Evolutionary conservation across 1,140 invertebrate species (phyloP), one percentile per base, ranked within the genome.

Genomic region (Leptopilina clavipes): DNA sequence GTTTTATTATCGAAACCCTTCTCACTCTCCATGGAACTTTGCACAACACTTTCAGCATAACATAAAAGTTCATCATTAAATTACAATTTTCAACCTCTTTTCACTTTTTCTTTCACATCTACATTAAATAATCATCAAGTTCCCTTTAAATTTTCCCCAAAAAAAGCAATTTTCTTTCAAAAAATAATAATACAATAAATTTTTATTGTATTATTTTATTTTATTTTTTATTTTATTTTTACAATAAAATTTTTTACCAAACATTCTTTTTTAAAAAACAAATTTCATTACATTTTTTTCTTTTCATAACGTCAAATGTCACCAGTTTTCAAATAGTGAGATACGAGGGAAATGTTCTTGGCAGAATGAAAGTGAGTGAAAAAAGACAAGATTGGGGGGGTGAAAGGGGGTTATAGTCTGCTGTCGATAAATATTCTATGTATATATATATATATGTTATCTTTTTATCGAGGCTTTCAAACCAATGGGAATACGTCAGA

Each of bases 401-500:
- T 1, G 37, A 10, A 45, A 9, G 2, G 43, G 44, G 44, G 11
- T 45, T 45, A 45, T 45, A 12, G 44, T 45, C 11, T 45, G 44
- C 11, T 45, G 44, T 45, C 44, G 11, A 45, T 45, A 45, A n/a
- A 45, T 40, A 40, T n/a, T 45, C 11, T 45, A 45, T 45, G 14
- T 14, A 45, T 1, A 12, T n/a, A 22, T 45, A 45, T 14, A 45
- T 1, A 12, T n/a, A 22, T 25, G 19, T 22, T 56, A 59, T 31
- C 18, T n/a, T 59, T 25, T 22, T 25, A 59, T 59, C 19, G 19
- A 59, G 19, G 56, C 19, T 59, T 59, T 59, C 9, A 25, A 59
- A 22, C 56, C 9, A 12, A 59, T 59, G 56, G 56, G 56, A 25
- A 59, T 22, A 59, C 56, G 56, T 59, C 56, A 19, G 11, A 12